A percentile compares a stretch with the other conserved stretches of the same genome.
These are phyloP conservation scores for Nothoprocta perdicaria DNA, from an alignment of 2,113 vertebrate genomes.

Conservation along the genomic window DNA sequence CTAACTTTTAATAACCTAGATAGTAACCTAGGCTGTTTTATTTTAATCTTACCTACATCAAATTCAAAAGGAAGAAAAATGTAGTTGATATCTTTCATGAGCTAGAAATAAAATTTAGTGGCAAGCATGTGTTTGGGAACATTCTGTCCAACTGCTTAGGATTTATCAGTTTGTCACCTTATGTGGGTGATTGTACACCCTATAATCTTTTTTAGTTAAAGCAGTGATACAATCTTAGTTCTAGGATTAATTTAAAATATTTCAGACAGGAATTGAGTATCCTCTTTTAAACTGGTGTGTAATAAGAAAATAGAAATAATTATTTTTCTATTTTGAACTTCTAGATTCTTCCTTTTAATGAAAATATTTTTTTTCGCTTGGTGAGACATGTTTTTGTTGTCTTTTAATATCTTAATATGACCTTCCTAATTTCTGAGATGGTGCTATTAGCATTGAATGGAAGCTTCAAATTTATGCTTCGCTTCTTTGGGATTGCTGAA, in stretches of 20 bases:
- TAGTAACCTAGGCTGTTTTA: constrained; percentile 31
- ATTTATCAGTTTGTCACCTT: constrained; percentile 20
- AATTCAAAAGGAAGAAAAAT: neutral
- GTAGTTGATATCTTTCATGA: neutral
- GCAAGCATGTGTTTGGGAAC: neutral
- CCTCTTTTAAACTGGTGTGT: neutral
- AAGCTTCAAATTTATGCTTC: neutral
- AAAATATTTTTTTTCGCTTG: neutral
- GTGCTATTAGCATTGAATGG: neutral
- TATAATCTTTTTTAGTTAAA: neutral
- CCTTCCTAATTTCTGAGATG: neutral
- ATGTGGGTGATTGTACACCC: neutral
- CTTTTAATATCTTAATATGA: neutral
- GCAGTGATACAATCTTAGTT: neutral
- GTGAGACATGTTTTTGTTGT: neutral
- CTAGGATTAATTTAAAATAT: neutral
- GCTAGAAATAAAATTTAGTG: constrained; percentile 37
- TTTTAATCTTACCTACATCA: constrained; percentile 26
- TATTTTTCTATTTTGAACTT: neutral
- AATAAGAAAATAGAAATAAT: neutral
- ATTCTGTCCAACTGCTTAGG: neutral
- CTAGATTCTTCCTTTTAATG: neutral
- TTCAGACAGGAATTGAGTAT: neutral
- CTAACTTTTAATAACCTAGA: constrained; percentile 39
- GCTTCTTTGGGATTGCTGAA: neutral